These are phyloP conservation scores for Nemotelus nigrinus DNA, from an alignment of 2,888 invertebrate species.

Conservation along the genomic window DNA sequence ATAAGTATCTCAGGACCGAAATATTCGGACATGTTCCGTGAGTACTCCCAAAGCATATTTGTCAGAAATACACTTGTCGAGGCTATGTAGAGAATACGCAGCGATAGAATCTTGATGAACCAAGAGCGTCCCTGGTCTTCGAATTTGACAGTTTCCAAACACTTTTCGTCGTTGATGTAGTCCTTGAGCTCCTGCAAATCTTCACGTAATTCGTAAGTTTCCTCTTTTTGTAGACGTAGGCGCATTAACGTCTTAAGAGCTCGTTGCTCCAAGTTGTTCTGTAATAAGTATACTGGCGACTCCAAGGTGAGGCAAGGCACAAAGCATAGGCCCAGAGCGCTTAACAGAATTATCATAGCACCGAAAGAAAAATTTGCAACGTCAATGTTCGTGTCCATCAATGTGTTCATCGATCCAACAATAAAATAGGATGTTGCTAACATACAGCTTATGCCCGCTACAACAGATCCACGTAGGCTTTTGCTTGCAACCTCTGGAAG, in stretches of 20 bases:
- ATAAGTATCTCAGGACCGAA: background rate
- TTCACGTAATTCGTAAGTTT: background rate
- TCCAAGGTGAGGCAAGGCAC: background rate
- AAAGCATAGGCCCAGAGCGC: background rate
- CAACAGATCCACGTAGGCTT: conserved; percentile 8
- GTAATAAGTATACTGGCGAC: conserved; percentile 8
- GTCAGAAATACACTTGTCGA: background rate
- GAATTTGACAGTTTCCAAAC: background rate
- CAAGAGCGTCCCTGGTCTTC: background rate
- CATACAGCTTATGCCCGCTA: background rate
- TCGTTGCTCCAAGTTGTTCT: background rate
- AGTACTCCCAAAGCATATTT: background rate
- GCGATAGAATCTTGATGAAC: background rate
- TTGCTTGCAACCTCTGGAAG: conserved; percentile 13
- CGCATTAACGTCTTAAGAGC: background rate
- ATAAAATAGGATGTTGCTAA: conserved; percentile 7
- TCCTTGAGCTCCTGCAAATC: conserved; percentile 16
- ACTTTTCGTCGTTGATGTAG: conserved; percentile 7
- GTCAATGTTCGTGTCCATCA: background rate
- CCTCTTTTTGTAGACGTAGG: background rate
- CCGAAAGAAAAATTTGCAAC: background rate
- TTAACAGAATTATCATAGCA: background rate
- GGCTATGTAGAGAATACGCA: conserved; percentile 1
- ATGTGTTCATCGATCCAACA: background rate
- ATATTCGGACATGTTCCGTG: background rate